Conservation (phyloP, 2,888 invertebrate genomes). For the Oligia strigilis region DNA sequence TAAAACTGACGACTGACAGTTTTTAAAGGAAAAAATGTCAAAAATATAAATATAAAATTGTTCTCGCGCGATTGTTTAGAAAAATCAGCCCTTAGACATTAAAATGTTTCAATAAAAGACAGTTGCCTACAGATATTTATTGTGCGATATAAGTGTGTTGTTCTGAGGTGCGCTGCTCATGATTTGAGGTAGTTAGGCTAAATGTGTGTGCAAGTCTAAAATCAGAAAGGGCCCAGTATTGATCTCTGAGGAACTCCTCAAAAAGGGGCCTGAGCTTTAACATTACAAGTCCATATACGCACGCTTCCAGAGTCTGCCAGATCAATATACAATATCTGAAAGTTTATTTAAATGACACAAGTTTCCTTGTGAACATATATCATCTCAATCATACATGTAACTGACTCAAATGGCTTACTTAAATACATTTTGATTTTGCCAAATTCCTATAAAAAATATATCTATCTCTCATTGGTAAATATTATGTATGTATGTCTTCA, state of each 20-base stretch:
- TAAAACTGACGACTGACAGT: neutral
- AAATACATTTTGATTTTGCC: neutral
- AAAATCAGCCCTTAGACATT: neutral
- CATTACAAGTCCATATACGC: neutral
- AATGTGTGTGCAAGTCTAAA: neutral
- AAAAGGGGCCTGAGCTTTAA: neutral
- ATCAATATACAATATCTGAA: neutral
- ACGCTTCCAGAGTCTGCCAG: neutral
- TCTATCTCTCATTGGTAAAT: neutral
- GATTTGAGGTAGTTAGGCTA: neutral
- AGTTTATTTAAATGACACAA: neutral
- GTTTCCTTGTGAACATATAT: neutral
- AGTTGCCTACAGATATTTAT: neutral
- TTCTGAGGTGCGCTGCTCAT: neutral
- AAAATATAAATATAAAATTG: neutral
- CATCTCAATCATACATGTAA: neutral
- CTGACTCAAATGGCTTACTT: neutral
- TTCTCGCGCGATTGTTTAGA: neutral
- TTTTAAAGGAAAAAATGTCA: neutral
- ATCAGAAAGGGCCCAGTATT: neutral
- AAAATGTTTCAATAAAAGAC: neutral
- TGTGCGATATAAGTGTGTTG: neutral
- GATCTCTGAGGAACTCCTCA: neutral
- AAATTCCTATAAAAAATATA: too few relatives aligned
- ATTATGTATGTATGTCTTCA: neutral